These are phyloP conservation scores for Cryptocephalus primarius DNA, from an alignment of 2,888 invertebrate genomes.

Conservation along the genomic window DNA sequence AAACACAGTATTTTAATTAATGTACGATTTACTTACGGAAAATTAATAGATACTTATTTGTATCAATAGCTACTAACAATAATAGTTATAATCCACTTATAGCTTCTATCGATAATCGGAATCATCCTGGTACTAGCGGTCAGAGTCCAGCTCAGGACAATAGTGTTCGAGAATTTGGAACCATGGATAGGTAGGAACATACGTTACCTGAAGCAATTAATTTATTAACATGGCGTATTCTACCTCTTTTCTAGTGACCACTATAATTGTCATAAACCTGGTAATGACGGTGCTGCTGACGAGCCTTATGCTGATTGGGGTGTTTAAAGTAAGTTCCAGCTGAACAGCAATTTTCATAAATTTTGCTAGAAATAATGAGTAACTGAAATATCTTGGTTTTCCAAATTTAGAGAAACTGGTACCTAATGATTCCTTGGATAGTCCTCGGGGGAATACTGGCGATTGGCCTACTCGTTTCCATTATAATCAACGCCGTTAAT, in stretches of 20 bases:
- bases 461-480: slow-evolving; percentile 64
- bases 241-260: slow-evolving; percentile 50
- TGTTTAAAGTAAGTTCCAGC: slow-evolving; percentile 62
- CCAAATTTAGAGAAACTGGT: slow-evolving; percentile 60
- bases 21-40: no score
- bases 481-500: slow-evolving; percentile 67
- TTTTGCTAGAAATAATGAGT: neutral
- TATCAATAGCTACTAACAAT: neutral
- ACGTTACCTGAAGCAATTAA: neutral
- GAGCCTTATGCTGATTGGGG: slow-evolving; percentile 61
- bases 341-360: no score
- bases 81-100: slow-evolving; percentile 18
- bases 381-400: neutral
- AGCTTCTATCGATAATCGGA: slow-evolving; percentile 57
- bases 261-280: slow-evolving; percentile 68
- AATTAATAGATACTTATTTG: no score
- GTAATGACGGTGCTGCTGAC: slow-evolving; percentile 76
- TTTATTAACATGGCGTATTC: neutral
- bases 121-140: slow-evolving; percentile 41
- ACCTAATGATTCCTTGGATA: slow-evolving; percentile 78
- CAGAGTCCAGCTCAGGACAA: slow-evolving; percentile 63
- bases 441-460: slow-evolving; percentile 70
- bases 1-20: no score
- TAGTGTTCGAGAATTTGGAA: slow-evolving; percentile 61
- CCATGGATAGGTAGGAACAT: slow-evolving; percentile 47